Base-by-base conservation (phyloP, 2,888 invertebrate species). In the Zele albiditarsus region DNA sequence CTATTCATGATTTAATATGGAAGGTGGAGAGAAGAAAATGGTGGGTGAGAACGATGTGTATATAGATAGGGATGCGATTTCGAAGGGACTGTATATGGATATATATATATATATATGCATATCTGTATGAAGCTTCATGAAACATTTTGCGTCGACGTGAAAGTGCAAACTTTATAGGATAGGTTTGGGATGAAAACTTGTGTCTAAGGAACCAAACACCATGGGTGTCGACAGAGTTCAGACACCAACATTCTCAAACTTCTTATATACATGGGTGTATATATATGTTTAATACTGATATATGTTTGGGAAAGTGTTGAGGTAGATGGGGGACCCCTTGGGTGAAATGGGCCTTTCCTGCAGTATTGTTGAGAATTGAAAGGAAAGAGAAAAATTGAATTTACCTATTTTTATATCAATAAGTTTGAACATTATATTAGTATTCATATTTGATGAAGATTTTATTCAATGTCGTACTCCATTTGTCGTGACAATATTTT, bases 141-240 rank as follows among this genome's bases (percentile, higher is more conserved):
- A 73, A 73, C 73, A 73, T 73, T 66, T 57, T 67, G 27, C 42
- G 42, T 28, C 5, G 46, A 27, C 27, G 25, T 28, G 27, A 28
- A 31, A 73, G 66, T 28, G 38, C 58, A n/a, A 73, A 68, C 60
- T 67, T 67, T 58, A 31, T 60, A 28, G 1, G 53, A 6, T 16
- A 46, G 49, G 68, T 63, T 25, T 67, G 76, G 25, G 49, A n/a
- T 68, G 46, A 66, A 76, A 79, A 79, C 74, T 77, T 78, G 72
- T 8, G 33, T 53, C 33, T 53, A 53, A 68, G 33, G 28, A 53
- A 67, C 49, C 46, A 57, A 28, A 65, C 73, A 53, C 49, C 73
- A 69, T 38, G 78, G 73, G 70, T 70, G 74, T 60, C 67, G 71
- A 74, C 69, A 66, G 33, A 71, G 66, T 73, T 57, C 63, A 71